Percentiles rank a stretch among this genome's conserved stretches.
Conservation (phyloP, 2,113 vertebrate species). For the Charina bottae region DNA sequence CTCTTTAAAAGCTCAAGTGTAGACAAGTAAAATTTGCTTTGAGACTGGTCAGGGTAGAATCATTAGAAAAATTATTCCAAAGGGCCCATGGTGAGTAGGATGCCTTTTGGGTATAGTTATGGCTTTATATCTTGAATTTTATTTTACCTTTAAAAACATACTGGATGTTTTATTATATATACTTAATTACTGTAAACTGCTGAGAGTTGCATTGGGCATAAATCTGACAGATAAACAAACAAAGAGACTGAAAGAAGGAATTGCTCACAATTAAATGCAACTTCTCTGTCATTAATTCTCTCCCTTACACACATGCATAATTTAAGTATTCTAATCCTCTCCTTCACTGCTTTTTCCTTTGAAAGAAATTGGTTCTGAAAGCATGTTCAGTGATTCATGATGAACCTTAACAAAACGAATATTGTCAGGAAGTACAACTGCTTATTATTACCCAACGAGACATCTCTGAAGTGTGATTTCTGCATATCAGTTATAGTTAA, state of each 20-base stretch:
- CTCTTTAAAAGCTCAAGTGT: slow-evolving; percentile 40
- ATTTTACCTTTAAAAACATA: not conserved
- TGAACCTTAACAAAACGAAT: slow-evolving; percentile 59
- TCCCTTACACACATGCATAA: slow-evolving; percentile 48
- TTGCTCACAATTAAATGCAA: slow-evolving; percentile 53
- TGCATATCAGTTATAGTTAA: not conserved
- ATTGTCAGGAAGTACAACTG: slow-evolving; percentile 49
- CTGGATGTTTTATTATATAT: not conserved
- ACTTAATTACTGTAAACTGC: not conserved
- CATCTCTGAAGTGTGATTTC: slow-evolving; percentile 12
- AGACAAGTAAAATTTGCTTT: slow-evolving; percentile 60
- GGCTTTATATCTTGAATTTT: not conserved
- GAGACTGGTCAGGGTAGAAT: slow-evolving; percentile 53
- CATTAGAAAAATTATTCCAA: not conserved
- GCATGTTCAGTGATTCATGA: slow-evolving; percentile 57
- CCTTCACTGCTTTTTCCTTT: slow-evolving; percentile 66
- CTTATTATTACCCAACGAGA: slow-evolving; percentile 42
- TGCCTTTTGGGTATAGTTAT: not conserved
- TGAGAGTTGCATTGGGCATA: not conserved
- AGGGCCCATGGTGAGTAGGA: not conserved
- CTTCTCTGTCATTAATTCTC: slow-evolving; percentile 27
- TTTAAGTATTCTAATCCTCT: slow-evolving; percentile 59
- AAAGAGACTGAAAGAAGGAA: slow-evolving; percentile 13
- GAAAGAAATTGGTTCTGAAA: slow-evolving; percentile 67
- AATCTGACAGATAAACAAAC: not conserved